These are phyloP conservation scores for Dasyornis broadbenti DNA, from an alignment of 2,113 vertebrate species.

Conservation along the genomic window DNA sequence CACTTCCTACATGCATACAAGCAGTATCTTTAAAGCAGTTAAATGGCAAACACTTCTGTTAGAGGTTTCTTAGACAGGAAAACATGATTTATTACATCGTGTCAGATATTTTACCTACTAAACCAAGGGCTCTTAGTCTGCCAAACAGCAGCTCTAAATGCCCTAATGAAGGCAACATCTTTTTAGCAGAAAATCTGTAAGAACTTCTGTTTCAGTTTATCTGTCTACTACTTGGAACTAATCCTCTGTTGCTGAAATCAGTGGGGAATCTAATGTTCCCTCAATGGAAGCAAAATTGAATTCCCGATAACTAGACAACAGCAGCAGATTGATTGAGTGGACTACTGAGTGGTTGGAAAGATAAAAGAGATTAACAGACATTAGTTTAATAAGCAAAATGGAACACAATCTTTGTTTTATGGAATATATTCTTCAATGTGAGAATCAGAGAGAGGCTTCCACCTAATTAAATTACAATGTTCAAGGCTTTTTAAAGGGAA, in stretches of 20 bases:
- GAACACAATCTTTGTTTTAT: neutral
- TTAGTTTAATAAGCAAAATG: slow-evolving; percentile 12
- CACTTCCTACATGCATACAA: neutral
- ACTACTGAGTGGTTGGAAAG: neutral
- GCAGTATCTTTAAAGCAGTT: neutral
- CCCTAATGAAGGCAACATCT: neutral
- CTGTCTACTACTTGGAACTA: neutral
- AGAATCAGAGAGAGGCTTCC: neutral
- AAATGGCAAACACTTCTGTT: neutral
- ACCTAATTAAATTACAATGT: slow-evolving; percentile 6
- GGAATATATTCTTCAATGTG: neutral
- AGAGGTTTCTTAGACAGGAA: neutral
- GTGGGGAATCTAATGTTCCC: neutral
- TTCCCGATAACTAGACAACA: slow-evolving; percentile 2
- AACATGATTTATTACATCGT: neutral
- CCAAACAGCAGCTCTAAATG: neutral
- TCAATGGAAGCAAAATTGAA: neutral
- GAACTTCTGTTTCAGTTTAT: neutral
- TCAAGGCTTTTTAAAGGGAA: neutral
- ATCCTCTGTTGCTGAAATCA: neutral
- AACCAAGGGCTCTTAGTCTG: neutral
- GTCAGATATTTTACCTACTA: neutral
- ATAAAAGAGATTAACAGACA: neutral
- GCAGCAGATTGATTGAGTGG: neutral
- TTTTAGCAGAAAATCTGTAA: neutral